Evolutionary conservation across 2,797 vertebrate species (phyloP).

Genomic region (Neoniphon sammara): DNA sequence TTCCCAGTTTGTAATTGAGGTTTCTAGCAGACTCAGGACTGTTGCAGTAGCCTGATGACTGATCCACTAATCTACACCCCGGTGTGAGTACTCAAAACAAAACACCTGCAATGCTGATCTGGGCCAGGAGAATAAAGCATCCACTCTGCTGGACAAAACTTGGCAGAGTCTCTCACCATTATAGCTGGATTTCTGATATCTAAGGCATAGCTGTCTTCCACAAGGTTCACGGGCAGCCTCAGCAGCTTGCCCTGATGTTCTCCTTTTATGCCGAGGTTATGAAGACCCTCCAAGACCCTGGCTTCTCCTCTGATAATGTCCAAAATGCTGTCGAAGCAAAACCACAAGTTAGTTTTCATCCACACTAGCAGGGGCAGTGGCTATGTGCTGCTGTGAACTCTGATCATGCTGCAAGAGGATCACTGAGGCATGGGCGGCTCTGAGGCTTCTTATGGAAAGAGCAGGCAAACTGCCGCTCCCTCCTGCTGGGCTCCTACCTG

Average conservation of each 20-base stretch:
- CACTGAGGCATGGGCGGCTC: conserved; percentile 18
- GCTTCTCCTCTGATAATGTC: conserved; percentile 91
- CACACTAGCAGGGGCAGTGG: conserved; percentile 7
- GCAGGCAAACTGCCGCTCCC: conserved; percentile 14
- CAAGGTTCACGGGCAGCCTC: conserved; percentile 81
- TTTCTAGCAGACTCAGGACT: conserved; percentile 50
- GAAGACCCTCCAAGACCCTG: conserved; percentile 91
- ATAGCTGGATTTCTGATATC: conserved; percentile 93
- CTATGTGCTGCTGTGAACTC: conserved; percentile 13
- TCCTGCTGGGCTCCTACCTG: conserved; percentile 82
- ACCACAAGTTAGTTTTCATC: conserved; percentile 28
- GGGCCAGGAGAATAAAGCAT: conserved; percentile 27
- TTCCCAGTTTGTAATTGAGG: conserved; percentile 52
- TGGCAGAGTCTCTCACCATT: conserved; percentile 81
- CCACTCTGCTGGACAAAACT: conserved; percentile 40
- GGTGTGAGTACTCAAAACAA: conserved; percentile 37
- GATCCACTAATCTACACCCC: conserved; percentile 46
- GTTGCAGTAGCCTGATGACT: conserved; percentile 48
- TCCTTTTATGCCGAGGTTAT: conserved; percentile 88
- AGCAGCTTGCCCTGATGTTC: conserved; percentile 86
- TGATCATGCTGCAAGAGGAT: conserved; percentile 41
- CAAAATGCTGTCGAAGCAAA: conserved; percentile 82
- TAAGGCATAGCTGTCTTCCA: conserved; percentile 86
- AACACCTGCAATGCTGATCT: conserved; percentile 41
- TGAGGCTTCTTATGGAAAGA: conserved; percentile 31